These are phyloP conservation scores for Tiliacea citrago DNA, from an alignment of 2,888 invertebrate genomes.

Conservation along the genomic window DNA sequence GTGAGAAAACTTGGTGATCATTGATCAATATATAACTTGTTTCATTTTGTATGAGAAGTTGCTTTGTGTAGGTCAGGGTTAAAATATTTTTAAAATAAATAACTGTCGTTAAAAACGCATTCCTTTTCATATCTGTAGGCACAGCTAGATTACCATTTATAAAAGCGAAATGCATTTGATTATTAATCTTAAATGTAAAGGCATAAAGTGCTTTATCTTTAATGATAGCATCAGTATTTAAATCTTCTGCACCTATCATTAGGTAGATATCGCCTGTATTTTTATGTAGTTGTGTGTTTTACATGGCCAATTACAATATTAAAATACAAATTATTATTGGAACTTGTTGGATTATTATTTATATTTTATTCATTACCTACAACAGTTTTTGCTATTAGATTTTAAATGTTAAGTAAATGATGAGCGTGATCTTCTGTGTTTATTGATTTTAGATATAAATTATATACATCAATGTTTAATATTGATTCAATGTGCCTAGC, in stretches of 20 bases:
- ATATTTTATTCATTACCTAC: slow-evolving; percentile 35
- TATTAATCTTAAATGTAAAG: slow-evolving; percentile 23
- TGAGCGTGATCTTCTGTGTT: neutral
- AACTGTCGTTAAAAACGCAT: neutral
- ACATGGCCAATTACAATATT: slow-evolving; percentile 48
- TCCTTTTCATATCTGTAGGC: neutral
- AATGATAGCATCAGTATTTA: slow-evolving; percentile 44
- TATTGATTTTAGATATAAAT: neutral
- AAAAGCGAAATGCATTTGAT: slow-evolving; percentile 22
- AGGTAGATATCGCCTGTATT: slow-evolving; percentile 17
- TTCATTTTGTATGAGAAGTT: neutral
- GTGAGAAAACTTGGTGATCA: neutral
- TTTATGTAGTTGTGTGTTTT: slow-evolving; percentile 37
- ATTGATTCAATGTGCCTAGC: too few species aligned
- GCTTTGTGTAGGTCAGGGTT: neutral
- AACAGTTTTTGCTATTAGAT: neutral
- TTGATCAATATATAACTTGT: neutral
- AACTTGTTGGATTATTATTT: slow-evolving; percentile 25
- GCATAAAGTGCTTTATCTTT: slow-evolving; percentile 32
- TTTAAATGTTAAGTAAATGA: slow-evolving; percentile 17
- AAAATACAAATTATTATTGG: slow-evolving; percentile 53
- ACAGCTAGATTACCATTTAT: slow-evolving; percentile 15
- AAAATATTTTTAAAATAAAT: slow-evolving; percentile 2
- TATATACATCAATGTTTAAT: neutral
- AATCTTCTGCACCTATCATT: slow-evolving; percentile 34